phyloP scores from a whole-genome alignment of 2,113 vertebrate species.

The Gavialis gangeticus region DNA sequence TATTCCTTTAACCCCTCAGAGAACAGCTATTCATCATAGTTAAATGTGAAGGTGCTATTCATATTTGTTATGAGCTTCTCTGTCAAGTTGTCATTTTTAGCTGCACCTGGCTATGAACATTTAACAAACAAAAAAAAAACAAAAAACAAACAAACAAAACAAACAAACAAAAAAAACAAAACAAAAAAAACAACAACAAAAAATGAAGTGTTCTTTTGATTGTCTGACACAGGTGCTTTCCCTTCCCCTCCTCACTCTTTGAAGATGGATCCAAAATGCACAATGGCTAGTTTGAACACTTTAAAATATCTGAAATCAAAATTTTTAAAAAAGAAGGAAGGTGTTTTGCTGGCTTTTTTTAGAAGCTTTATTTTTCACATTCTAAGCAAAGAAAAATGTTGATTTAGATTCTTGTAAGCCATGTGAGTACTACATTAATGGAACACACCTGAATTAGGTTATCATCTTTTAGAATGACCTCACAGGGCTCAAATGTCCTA shows the following conservation, averaged over 20 bases:
- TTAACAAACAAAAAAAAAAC: neutral
- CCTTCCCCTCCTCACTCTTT: neutral
- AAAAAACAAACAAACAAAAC: neutral
- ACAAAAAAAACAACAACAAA: too few species aligned
- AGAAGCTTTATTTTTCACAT: neutral
- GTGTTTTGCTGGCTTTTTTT: neutral
- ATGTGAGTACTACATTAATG: constrained; percentile 45
- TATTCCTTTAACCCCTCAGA: neutral
- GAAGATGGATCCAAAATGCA: neutral
- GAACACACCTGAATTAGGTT: constrained; percentile 54
- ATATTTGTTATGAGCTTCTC: neutral
- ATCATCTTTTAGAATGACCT: constrained; percentile 33
- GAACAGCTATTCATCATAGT: neutral
- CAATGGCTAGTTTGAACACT: neutral
- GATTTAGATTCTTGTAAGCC: constrained; percentile 13
- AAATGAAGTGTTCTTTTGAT: neutral
- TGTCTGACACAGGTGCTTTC: neutral
- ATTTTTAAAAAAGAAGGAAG: constrained; percentile 14
- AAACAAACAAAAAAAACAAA: neutral
- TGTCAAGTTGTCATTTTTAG: neutral
- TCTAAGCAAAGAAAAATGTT: constrained; percentile 24
- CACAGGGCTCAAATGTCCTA: constrained; percentile 34
- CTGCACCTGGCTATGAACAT: neutral
- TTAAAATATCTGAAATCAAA: neutral
- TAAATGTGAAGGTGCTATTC: neutral